Evolutionary conservation across 1,140 invertebrate genomes (phyloP).

Genomic region (Lucilia sericata): DNA sequence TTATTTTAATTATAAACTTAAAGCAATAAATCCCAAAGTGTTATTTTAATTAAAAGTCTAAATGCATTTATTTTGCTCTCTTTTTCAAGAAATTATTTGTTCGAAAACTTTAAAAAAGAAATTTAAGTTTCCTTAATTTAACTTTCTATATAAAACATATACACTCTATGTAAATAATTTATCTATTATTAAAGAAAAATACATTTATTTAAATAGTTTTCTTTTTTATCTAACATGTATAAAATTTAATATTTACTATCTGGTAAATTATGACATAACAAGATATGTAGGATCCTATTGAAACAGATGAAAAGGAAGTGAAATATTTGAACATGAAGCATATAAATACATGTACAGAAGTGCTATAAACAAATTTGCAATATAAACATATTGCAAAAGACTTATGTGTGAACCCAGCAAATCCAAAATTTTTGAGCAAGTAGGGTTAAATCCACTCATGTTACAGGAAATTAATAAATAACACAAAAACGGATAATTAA

Average conservation of each 20-base stretch:
- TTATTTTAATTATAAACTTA: neutral
- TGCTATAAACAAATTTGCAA: neutral
- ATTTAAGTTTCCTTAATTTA: neutral
- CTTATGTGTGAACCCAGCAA: neutral
- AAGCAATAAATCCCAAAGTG: neutral
- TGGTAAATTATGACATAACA: neutral
- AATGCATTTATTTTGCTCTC: neutral
- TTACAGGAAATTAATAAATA: too few relatives aligned
- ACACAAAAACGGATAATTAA: neutral
- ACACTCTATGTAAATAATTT: too few relatives aligned
- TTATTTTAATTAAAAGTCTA: neutral
- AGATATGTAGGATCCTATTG: neutral
- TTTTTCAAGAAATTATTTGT: too few relatives aligned
- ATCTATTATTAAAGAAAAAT: too few relatives aligned
- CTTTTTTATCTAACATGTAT: neutral
- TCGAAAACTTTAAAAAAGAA: neutral
- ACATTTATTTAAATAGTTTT: neutral
- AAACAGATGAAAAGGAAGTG: neutral
- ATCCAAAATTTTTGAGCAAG: too few relatives aligned
- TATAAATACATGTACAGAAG: neutral
- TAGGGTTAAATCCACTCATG: too few relatives aligned
- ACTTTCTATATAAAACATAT: too few relatives aligned
- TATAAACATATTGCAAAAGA: neutral
- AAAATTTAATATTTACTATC: neutral
- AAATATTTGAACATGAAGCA: neutral